A percentile compares a stretch with the other conserved stretches of the same genome.
These are phyloP conservation scores for Leptinotarsa undecemlineata DNA, from an alignment of 1,140 invertebrate genomes.

Conservation along the genomic window DNA sequence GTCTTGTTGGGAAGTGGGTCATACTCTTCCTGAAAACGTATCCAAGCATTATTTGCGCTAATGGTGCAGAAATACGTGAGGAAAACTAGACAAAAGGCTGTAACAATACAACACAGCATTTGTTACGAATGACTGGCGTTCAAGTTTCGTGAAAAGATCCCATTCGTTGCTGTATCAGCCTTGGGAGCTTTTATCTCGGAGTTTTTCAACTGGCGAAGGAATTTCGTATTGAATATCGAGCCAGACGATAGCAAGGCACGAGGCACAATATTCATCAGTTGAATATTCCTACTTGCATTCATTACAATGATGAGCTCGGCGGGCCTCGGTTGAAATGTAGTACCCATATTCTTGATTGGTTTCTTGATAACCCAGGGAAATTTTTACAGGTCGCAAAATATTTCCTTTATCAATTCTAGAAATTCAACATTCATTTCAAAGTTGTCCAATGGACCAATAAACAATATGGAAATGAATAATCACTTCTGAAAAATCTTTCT, in stretches of 20 bases:
- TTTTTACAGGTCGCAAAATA: too few species aligned
- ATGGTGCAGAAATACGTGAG: background rate
- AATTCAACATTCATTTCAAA: too few species aligned
- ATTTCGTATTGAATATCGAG: background rate
- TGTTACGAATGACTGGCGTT: background rate
- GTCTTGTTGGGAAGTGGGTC: background rate
- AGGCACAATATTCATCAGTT: background rate
- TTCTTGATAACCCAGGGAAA: too few species aligned
- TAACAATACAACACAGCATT: background rate
- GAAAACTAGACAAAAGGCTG: conserved; percentile 4
- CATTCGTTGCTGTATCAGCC: background rate
- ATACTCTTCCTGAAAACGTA: background rate
- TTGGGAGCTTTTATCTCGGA: background rate
- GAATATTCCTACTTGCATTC: too few species aligned
- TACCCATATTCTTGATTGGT: too few species aligned
- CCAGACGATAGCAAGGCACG: background rate
- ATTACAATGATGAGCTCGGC: too few species aligned
- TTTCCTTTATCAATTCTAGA: too few species aligned
- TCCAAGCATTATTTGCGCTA: background rate
- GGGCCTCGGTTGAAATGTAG: too few species aligned
- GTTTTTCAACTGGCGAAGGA: background rate
- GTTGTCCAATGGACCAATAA: too few species aligned
- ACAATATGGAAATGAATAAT: too few species aligned
- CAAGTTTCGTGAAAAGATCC: background rate
- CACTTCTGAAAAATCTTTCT: too few species aligned